A percentile compares a stretch with the other conserved stretches of the same genome.
These are phyloP conservation scores for Megaptera novaeangliae DNA, from an alignment of 2,113 vertebrate genomes.

Conservation along the genomic window DNA sequence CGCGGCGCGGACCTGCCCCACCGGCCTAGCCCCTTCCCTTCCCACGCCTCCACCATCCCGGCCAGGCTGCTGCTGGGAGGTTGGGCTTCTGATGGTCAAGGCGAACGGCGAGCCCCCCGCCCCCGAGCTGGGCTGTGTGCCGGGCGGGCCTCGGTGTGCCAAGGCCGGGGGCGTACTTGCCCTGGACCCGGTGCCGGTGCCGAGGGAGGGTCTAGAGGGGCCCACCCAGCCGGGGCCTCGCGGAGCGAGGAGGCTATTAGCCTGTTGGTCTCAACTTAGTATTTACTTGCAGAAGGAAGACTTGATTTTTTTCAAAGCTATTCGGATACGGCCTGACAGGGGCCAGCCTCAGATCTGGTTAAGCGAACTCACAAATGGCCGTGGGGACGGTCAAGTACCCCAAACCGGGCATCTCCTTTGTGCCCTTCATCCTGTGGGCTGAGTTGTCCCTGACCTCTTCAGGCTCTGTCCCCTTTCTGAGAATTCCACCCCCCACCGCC, in stretches of 20 bases:
- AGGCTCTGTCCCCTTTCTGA: not conserved
- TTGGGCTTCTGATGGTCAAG: not conserved
- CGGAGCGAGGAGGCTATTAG: not conserved
- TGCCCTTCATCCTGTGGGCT: not conserved
- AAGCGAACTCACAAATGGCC: not conserved
- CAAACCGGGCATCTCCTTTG: not conserved
- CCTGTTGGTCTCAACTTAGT: not conserved
- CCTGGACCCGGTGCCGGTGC: not conserved
- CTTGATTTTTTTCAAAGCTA: not conserved
- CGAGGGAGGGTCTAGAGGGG: not conserved
- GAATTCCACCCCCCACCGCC: too few species aligned
- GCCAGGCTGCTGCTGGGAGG: not conserved
- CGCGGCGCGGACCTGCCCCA: not conserved
- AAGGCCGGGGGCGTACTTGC: not conserved
- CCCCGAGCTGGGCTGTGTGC: not conserved
- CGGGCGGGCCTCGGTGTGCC: not conserved
- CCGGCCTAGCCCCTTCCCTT: not conserved
- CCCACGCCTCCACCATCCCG: not conserved
- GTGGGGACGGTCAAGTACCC: not conserved
- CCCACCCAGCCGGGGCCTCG: not conserved
- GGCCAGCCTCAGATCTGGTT: not conserved
- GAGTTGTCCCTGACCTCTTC: not conserved
- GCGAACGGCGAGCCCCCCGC: fast-evolving
- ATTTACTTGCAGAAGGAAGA: not conserved
- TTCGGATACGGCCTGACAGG: not conserved